Evolutionary conservation across 64 coral and sea anemone species (phyloP), one percentile per base, ranked within the genome.

Genomic region (Astreopora myriophthalma): DNA sequence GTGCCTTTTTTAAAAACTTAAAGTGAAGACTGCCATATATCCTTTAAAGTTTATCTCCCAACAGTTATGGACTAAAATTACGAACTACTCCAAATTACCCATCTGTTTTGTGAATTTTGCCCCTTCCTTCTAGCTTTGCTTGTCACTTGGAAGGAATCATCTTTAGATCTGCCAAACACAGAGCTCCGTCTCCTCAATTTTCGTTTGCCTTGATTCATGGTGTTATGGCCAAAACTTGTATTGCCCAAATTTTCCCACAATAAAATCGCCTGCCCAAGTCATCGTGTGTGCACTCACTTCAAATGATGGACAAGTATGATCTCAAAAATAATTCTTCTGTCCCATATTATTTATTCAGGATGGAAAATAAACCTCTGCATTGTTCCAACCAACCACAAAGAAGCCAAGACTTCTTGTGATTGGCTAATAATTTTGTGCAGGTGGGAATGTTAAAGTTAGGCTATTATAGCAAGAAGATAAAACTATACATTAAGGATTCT

Each of bases 31-130:
- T n/a, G n/a, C n/a, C n/a, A n/a, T n/a, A n/a, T n/a, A n/a, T n/a
- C n/a, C n/a, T n/a, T n/a, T n/a, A n/a, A n/a, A n/a, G n/a, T n/a
- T n/a, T n/a, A 46, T 46, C 42, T 46, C 11, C 42, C 42, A 46
- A 11, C 4, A 46, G 42, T 46, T 46, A 46, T 46, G 42, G 42
- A 46, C 11, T 46, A 4, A 46, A 46, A 46, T 46, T 6, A 46
- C n/a, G n/a, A n/a, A n/a, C n/a, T n/a, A n/a, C n/a, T n/a, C n/a
- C n/a, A n/a, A 46, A 37, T 83, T 83, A 83, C 79, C 79, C 79
- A 83, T 83, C 79, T 83, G 79, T 83, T 83, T 14, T 36, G 79
- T 65, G 34, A 83, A 37, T 64, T 64, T 64, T 36, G 52, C 65
- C 79, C 79, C 34, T 83, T 83, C 12, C 79, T 33, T 83, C 79